Percentiles rank a stretch among this genome's conserved stretches.
phyloP scores from a whole-genome alignment of 2,888 invertebrate genomes.

The Eupithecia abbreviata region DNA sequence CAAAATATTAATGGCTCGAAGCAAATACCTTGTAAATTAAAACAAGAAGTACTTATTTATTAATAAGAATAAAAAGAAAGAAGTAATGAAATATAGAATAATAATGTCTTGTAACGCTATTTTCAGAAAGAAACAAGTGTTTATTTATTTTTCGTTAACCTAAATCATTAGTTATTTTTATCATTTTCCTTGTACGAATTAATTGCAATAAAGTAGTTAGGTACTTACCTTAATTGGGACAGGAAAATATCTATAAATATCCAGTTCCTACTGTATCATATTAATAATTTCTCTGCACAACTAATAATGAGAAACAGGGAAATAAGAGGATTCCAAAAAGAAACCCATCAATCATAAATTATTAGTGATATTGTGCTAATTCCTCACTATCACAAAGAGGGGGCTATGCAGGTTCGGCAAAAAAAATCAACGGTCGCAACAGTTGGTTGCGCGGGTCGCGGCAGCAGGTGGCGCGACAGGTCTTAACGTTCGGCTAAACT shows the following conservation, averaged over 20 bases:
- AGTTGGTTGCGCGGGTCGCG: slow-evolving; percentile 68
- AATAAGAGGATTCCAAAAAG: not conserved
- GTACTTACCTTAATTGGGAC: not conserved
- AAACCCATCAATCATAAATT: slow-evolving; percentile 30
- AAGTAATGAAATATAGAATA: not conserved
- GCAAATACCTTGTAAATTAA: not conserved
- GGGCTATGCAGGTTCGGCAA: slow-evolving; percentile 60
- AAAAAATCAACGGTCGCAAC: slow-evolving; percentile 82
- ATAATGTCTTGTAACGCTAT: not conserved
- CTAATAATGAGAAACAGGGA: not conserved
- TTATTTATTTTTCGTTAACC: not conserved
- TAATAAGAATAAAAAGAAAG: not conserved
- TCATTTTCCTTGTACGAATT: not conserved
- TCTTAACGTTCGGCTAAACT: slow-evolving; percentile 60
- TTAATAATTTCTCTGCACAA: not conserved
- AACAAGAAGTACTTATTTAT: too few relatives aligned
- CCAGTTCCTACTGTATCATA: not conserved
- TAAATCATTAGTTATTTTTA: not conserved
- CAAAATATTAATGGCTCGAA: not conserved
- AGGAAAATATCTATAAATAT: not conserved
- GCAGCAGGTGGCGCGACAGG: slow-evolving; percentile 82
- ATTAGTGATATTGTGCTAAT: slow-evolving; percentile 62
- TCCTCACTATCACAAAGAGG: slow-evolving; percentile 56
- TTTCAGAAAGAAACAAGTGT: not conserved
- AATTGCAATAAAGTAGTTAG: not conserved